Base-by-base conservation (phyloP, 2,797 vertebrate species). In the Ceyx erithaca region DNA sequence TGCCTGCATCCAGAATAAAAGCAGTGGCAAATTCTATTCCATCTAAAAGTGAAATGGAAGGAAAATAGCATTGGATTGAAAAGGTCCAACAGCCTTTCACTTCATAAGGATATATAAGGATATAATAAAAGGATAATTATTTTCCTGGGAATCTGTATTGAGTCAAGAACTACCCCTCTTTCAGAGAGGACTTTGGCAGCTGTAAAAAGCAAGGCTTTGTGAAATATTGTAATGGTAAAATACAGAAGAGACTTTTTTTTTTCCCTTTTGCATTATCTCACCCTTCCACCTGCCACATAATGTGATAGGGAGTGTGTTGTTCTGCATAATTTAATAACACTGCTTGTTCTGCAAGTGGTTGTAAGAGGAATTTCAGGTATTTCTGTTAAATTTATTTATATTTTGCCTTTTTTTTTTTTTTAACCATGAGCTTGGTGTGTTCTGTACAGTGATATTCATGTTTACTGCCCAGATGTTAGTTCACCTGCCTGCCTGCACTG, bases 241-340 rank as follows among this genome's bases (percentile, higher is more conserved):
- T 89, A 67, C 14, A 92, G 66, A 86, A 85, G 68, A 91, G 16
- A 21, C 89, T 64, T 43, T 28, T 67, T 28, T 71, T 10, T 75
- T 79, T 25, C 35, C 4, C 9, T 87, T 71, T 91, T 86, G 28
- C 37, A 54, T 96, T 96, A 96, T 97, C 93, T 94, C 80, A 35
- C 30, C 51, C 75, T 92, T 62, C 79, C 95, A 96, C 93, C 90
- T 94, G 90, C 69, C 16, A 14, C n/a, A 28, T 21, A 26, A 17
- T 0, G 22, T 49, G 94, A 95, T 95, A 89, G 92, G 69, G 37
- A 35, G 6, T 3, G 0, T 55, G 37, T 64, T 73, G 17, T 88
- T 84, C 68, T 87, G 41, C 57, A 31, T 22, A 40, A 37, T 48
- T 77, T 76, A 72, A 43, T 61, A 84, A 31, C 71, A 58, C 8